Base-by-base conservation (phyloP, 1,140 invertebrate species). In the Yoshiicerus persimilis region DNA sequence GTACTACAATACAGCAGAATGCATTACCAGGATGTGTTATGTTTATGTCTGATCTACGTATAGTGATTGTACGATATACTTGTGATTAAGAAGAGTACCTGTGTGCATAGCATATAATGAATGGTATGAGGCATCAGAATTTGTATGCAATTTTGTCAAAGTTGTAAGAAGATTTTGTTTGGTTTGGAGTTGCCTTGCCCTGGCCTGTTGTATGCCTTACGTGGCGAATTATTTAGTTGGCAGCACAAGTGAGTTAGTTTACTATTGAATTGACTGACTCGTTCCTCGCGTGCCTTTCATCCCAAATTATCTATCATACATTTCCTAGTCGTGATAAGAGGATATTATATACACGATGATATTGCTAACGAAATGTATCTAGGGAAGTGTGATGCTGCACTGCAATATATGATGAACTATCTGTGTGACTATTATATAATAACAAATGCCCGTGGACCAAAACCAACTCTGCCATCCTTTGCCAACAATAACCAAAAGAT, bases 301-400 rank as follows among this genome's bases (percentile, higher is more conserved):
- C 75, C 66, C n/a, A 80, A 80, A 80, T 80, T 36, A 80, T 80
- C 75, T 56, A 56, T 80, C 32, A 80, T 80, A 38, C 75, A 80
- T 80, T 80, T 80, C 75, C 75, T 80, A 34, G 75, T 80, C 75
- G 75, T 80, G 75, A 80, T 80, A 80, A 80, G 75, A 80, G 75
- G 32, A 80, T 80, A 80, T 80, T 80, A 80, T 32, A 56, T 56
- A n/a, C n/a, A 47, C 8, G 16, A 56, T n/a, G 47, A n/a, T 56
- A 56, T n/a, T 56, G 47, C 47, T 56, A 56, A 56, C 47, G 20
- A 56, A n/a, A 56, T 56, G 47, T n/a, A 56, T 20, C 20, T 56
- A n/a, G 47, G 47, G 16, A 56, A 56, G 47, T n/a, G n/a, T 5
- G 16, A 56, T 16, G 9, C 13, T n/a, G 2, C 16, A 16, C 47